These are phyloP conservation scores for Kuschelorhynchus macadamiae DNA, from an alignment of 2,888 invertebrate species.

Conservation along the genomic window DNA sequence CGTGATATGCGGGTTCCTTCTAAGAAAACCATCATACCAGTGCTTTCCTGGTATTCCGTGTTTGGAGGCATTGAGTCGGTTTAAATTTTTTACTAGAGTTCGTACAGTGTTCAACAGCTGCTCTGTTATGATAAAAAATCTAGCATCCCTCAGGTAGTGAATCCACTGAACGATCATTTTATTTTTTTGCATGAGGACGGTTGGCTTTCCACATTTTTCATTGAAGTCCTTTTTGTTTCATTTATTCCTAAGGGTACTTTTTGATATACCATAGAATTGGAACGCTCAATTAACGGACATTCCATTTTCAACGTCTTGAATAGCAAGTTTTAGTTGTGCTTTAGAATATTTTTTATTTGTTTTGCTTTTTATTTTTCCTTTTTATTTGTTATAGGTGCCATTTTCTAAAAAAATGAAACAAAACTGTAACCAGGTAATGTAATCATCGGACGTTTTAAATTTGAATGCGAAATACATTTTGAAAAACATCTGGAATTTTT, in stretches of 20 bases:
- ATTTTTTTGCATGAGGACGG: slow-evolving; percentile 20
- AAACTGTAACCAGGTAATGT: too few species aligned
- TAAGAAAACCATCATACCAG: slow-evolving; percentile 30
- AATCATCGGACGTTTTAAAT: too few species aligned
- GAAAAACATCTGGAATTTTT: too few species aligned
- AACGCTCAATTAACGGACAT: background rate
- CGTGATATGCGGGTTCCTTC: slow-evolving; percentile 14
- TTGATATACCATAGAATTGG: slow-evolving; percentile 29
- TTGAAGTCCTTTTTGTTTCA: slow-evolving; percentile 9
- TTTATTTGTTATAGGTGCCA: too few species aligned
- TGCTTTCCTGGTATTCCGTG: too few species aligned
- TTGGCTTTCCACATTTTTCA: slow-evolving; percentile 20
- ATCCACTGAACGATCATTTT: slow-evolving; percentile 25
- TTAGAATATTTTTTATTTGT: too few species aligned
- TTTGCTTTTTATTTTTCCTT: too few species aligned
- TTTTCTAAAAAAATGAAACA: too few species aligned
- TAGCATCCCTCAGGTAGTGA: background rate
- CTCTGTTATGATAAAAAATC: slow-evolving; percentile 28
- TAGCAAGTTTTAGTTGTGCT: too few species aligned
- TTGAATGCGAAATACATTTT: too few species aligned
- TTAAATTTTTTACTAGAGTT: slow-evolving; percentile 28
- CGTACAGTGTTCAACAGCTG: slow-evolving; percentile 32
- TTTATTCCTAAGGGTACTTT: slow-evolving; percentile 22
- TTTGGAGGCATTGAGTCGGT: too few species aligned
- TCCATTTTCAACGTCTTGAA: too few species aligned